phyloP scores from a whole-genome alignment of 2,113 vertebrate species.

The Irena cyanogastra region DNA sequence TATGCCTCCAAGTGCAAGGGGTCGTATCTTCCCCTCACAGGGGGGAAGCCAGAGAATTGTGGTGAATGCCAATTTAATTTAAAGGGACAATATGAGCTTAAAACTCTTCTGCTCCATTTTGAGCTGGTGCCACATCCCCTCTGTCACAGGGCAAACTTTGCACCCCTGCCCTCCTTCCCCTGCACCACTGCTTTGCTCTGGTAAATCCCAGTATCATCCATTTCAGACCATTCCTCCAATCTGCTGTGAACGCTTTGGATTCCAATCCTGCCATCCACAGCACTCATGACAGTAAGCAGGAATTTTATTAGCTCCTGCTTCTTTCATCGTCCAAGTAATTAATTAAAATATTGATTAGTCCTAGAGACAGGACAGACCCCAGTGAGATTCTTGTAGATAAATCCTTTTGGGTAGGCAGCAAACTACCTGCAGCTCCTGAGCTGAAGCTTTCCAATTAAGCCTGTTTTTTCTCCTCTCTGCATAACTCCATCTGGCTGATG shows the following conservation, averaged over 20 bases:
- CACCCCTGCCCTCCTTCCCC: not conserved
- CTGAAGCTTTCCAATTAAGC: not conserved
- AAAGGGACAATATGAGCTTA: not conserved
- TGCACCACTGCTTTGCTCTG: accelerated
- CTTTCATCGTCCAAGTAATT: not conserved
- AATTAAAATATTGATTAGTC: conserved; percentile 30
- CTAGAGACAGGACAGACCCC: not conserved
- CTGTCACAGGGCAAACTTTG: not conserved
- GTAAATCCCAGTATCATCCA: accelerated
- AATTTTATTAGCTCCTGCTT: not conserved
- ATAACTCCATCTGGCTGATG: not conserved
- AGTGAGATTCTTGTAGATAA: not conserved
- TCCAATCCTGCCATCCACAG: not conserved
- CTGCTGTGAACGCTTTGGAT: not conserved
- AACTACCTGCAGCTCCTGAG: not conserved
- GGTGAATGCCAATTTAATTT: not conserved
- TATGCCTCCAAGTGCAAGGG: not conserved
- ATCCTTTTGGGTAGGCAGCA: not conserved
- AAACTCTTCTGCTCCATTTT: not conserved
- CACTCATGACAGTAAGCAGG: accelerated
- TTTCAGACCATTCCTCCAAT: not conserved
- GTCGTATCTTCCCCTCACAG: accelerated
- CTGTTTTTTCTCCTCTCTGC: not conserved
- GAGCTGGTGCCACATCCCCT: not conserved
- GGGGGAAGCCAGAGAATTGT: not conserved